A percentile compares a stretch with the other conserved stretches of the same genome.
phyloP scores from a whole-genome alignment of 2,888 invertebrate genomes.

The Lamellibrachia columna region DNA sequence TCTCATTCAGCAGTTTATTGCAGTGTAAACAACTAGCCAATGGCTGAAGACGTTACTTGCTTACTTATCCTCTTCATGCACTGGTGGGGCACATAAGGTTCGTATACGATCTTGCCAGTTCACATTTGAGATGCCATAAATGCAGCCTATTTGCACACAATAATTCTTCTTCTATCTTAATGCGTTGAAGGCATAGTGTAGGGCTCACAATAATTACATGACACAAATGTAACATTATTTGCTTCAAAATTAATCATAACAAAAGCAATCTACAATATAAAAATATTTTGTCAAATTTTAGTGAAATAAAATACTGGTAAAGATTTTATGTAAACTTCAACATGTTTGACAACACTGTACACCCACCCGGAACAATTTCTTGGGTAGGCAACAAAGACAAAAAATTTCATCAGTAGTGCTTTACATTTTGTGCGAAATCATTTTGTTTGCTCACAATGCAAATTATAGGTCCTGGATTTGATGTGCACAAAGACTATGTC shows the following conservation, averaged over 20 bases:
- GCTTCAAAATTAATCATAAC: neutral
- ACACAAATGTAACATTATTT: neutral
- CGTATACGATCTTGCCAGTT: too few relatives aligned
- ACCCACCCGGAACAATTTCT: neutral
- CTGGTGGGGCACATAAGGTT: too few relatives aligned
- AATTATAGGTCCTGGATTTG: neutral
- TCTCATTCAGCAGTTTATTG: neutral
- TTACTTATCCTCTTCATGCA: neutral
- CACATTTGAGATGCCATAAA: too few relatives aligned
- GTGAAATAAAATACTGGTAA: neutral
- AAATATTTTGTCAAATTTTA: neutral
- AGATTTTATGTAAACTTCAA: neutral
- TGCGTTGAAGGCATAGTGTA: too few relatives aligned
- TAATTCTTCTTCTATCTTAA: too few relatives aligned
- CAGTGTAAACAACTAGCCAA: neutral
- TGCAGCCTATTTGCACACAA: too few relatives aligned
- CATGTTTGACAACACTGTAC: neutral
- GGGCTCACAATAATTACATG: neutral
- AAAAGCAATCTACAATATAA: neutral
- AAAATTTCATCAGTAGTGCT: neutral
- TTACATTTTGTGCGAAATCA: neutral
- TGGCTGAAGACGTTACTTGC: neutral
- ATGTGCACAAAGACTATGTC: too few relatives aligned
- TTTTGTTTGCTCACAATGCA: neutral
- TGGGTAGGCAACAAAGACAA: neutral